Percentiles rank a stretch among this genome's conserved stretches.
These are phyloP conservation scores for Aix galericulata DNA, from an alignment of 2,113 vertebrate species.

Conservation along the genomic window DNA sequence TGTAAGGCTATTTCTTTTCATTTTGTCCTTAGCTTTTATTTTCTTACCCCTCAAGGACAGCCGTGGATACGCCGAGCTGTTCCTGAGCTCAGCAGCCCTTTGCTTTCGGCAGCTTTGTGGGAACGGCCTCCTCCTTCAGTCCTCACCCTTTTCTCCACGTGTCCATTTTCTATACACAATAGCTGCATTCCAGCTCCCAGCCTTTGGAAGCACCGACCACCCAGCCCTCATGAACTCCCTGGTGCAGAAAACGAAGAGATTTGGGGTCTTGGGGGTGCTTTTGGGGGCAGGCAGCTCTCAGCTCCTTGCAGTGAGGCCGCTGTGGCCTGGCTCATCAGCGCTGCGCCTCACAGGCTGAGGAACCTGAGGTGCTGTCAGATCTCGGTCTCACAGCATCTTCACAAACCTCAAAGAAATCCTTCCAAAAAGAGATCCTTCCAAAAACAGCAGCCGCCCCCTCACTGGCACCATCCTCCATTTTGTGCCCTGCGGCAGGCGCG, in stretches of 20 bases:
- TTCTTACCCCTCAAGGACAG: slow-evolving; percentile 65
- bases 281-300: not conserved
- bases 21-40: slow-evolving; percentile 43
- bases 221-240: slow-evolving; percentile 9
- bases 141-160: too few relatives aligned
- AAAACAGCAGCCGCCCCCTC: slow-evolving; percentile 12
- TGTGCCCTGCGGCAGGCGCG: too few relatives aligned
- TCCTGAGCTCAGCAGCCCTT: not conserved
- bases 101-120: slow-evolving; percentile 12
- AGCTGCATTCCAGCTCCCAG: not conserved
- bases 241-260: slow-evolving; percentile 48
- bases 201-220: not conserved
- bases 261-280: too few relatives aligned
- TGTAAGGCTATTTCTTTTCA: not conserved
- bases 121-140: too few relatives aligned
- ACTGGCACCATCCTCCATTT: not conserved
- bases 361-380: slow-evolving; percentile 60
- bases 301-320: not conserved
- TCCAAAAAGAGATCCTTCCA: not conserved
- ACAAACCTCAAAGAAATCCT: not conserved
- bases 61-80: slow-evolving; percentile 13
- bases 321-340: slow-evolving; percentile 41
- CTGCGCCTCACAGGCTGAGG: slow-evolving; percentile 27
- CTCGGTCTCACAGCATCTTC: slow-evolving; percentile 27
- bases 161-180: too few relatives aligned